Evolutionary conservation across 2,797 vertebrate genomes (phyloP).

Genomic region (Notolepis coatsorum): DNA sequence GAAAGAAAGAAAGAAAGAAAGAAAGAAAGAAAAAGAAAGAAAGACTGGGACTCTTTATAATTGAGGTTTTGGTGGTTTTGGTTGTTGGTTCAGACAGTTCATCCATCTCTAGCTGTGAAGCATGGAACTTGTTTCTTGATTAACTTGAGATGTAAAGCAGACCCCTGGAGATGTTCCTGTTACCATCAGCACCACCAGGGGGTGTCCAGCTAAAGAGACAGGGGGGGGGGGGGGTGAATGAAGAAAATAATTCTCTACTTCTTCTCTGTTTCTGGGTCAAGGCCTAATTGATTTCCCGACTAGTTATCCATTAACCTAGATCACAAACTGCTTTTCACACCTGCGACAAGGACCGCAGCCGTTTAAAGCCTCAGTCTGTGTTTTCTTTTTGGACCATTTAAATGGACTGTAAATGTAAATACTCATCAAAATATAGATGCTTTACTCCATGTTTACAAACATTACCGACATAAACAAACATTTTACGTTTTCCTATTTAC

Average conservation of each 20-base stretch:
- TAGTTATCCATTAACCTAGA: slow-evolving; percentile 85
- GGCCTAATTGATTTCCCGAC: slow-evolving; percentile 92
- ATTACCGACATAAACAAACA: too few species aligned
- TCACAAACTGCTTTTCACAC: slow-evolving; percentile 81
- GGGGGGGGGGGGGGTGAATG: slow-evolving; percentile 74
- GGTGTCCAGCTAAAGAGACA: slow-evolving; percentile 55
- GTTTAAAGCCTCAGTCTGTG: too few species aligned
- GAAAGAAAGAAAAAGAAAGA: too few species aligned
- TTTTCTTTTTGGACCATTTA: slow-evolving; percentile 52
- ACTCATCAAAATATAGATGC: too few species aligned
- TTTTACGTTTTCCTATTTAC: too few species aligned
- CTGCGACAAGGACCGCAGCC: slow-evolving; percentile 57
- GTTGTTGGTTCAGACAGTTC: too few species aligned
- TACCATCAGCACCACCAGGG: slow-evolving; percentile 66
- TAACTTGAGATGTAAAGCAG: slow-evolving; percentile 40
- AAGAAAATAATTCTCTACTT: slow-evolving; percentile 82
- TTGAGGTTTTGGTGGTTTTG: too few species aligned
- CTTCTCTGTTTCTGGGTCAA: slow-evolving; percentile 93
- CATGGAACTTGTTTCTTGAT: neutral
- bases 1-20: too few species aligned
- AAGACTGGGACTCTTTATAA: too few species aligned
- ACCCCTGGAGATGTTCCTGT: slow-evolving; percentile 61
- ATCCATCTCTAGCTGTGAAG: slow-evolving; percentile 27
- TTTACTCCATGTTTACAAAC: too few species aligned
- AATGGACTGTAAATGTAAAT: too few species aligned